Base-by-base conservation (phyloP, 2,888 invertebrate genomes). In the Aphidius colemani region DNA sequence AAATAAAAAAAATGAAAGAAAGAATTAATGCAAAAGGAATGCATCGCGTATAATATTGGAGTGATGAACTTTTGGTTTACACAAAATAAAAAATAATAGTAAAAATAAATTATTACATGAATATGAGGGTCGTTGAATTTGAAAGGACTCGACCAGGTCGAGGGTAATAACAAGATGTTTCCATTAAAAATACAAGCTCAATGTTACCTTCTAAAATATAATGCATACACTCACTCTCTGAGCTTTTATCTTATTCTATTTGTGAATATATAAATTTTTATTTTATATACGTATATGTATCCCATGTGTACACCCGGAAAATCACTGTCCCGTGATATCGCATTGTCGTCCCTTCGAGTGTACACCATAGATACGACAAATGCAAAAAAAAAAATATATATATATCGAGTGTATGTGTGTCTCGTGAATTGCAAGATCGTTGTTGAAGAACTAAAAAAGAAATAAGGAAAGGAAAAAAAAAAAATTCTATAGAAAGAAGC, bases 341-440 rank as follows among this genome's bases (percentile, higher is more conserved):
- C 58, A 65, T 65, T 65, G 56, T 61, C 51, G 46, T 48, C 18
- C 53, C 48, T 46, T 61, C 61, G 53, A 51, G 43, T 57, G 46
- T 58, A 18, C 39, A 48, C 39, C 10, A n/a, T 61, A 46, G 61
- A 56, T 43, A 13, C 57, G 18, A 41, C 40, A 18, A 9, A 40
- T 39, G 58, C 44, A 61, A 39, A n/a, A 40, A 45, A 61, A 60
- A 13, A 45, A 10, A 30, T 30, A 45, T 8, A 3, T 45, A 10
- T 10, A 8, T 46, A 18, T 18, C 1, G 2, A 2, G 1, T 46
- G 10, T 10, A 13, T 9, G 7, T 50, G 11, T 50, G 11, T 9
- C 46, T 46, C 11, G 10, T 46, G 46, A 46, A 46, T 46, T 6
- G 11, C 6, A 46, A 50, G 9, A 18, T 8, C 13, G 13, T 18